A percentile compares a stretch with the other conserved stretches of the same genome.
phyloP scores from a whole-genome alignment of 2,888 invertebrate genomes.

The Griposia aprilina region DNA sequence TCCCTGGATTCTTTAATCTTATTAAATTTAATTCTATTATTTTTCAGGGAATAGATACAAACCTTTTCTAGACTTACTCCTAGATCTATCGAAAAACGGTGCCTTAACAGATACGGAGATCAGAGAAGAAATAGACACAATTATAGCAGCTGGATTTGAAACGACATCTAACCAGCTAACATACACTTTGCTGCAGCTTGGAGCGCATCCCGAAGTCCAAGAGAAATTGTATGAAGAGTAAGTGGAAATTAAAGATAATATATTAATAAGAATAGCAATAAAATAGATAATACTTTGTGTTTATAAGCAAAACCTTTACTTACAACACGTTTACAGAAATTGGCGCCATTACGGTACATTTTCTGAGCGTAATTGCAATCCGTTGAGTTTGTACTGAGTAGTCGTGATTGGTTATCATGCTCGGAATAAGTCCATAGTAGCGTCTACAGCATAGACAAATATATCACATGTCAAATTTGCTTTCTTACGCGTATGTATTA shows the following conservation, averaged over 20 bases:
- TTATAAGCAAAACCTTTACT: no score
- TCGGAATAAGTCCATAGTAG: neutral
- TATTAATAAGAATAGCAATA: no score
- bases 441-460: neutral
- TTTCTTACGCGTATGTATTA: no score
- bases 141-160: slow-evolving; percentile 21
- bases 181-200: neutral
- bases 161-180: slow-evolving; percentile 24
- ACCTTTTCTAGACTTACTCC: slow-evolving; percentile 6
- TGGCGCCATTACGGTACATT: no score
- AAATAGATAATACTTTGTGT: no score
- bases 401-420: neutral
- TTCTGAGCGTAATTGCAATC: neutral
- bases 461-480: no score
- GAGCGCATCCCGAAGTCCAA: slow-evolving; percentile 19
- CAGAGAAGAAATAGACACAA: slow-evolving; percentile 1
- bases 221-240: slow-evolving; percentile 14
- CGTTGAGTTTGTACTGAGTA: no score
- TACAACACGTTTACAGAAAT: no score
- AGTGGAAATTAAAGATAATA: neutral
- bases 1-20: no score
- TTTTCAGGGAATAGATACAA: slow-evolving; percentile 22
- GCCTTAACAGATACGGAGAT: slow-evolving; percentile 13
- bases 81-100: neutral
- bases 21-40: neutral